These are phyloP conservation scores for Catharus minimus DNA, from an alignment of 2,113 vertebrate genomes.

Conservation along the genomic window DNA sequence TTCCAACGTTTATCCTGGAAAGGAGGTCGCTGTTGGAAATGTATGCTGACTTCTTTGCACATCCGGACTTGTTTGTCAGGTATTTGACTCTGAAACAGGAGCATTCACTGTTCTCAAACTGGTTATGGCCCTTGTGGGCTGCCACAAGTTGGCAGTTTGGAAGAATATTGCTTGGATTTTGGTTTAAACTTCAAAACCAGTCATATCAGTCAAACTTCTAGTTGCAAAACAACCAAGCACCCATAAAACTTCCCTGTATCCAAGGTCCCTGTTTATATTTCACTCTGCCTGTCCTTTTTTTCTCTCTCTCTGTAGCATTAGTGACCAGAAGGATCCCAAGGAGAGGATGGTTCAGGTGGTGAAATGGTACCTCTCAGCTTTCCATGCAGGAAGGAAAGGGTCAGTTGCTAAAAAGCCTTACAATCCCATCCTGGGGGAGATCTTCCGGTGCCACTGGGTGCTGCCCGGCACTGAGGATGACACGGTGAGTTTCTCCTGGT, in stretches of 20 bases:
- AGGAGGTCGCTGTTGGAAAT: slow-evolving; percentile 96
- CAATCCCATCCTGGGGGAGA: slow-evolving; percentile 96
- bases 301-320: slow-evolving; percentile 80
- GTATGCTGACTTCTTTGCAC: slow-evolving; percentile 99
- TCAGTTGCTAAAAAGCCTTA: slow-evolving; percentile 99
- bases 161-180: neutral
- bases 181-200: neutral
- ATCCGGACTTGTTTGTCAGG: slow-evolving; percentile 97
- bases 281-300: neutral
- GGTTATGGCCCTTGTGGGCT: neutral
- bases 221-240: neutral
- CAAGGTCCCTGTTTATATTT: neutral
- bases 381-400: slow-evolving; percentile 97
- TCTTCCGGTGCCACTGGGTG: slow-evolving; percentile 96
- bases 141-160: neutral
- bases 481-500: slow-evolving; percentile 63
- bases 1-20: slow-evolving; percentile 97
- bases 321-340: slow-evolving; percentile 89
- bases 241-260: neutral
- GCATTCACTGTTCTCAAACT: neutral
- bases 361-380: slow-evolving; percentile 97
- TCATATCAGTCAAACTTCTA: neutral
- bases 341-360: slow-evolving; percentile 97
- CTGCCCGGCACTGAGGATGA: slow-evolving; percentile 84
- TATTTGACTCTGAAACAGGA: slow-evolving; percentile 60